Evolutionary conservation across 2,113 vertebrate species (phyloP), one percentile per base, ranked within the genome.

Genomic region (Cnemophilus loriae): DNA sequence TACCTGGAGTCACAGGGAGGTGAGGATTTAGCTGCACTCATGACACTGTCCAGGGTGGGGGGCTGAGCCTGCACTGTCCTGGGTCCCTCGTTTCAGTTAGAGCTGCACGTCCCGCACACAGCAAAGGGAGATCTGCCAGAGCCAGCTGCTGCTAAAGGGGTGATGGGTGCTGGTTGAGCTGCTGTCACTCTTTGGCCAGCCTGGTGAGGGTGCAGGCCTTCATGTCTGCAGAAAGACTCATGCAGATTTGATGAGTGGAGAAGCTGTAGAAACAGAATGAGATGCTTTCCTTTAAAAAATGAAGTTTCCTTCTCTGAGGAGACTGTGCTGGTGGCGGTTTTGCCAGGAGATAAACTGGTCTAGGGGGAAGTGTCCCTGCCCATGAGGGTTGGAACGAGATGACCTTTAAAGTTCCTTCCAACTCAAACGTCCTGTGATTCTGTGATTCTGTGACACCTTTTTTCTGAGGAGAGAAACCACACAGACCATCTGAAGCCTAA

Each of bases 71-170:
- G 35, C 18, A 1, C 33, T 44, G 6, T 8, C 49, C 46, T 27
- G 26, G n/a, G 42, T 39, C n/a, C 50, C n/a, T 79, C 42, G 5
- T 30, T 52, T 16, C 2, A 0, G 0, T 26, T 9, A 11, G 26
- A 18, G 26, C 26, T 46, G 21, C n/a, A 6, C 33, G 50, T 87
- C 59, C 59, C 69, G 11, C 46, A 15, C 27, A 33, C 30, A 41
- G 59, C 53, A 68, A 33, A 32, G 17, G 3, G 49, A 39, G 20
- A 16, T 27, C 11, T 89, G 80, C 41, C 81, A 39, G 9, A 69
- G 35, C 16, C 61, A 85, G 64, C 32, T 61, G 69, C 68, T 65
- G 33, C 42, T 69, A 12, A 16, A 68, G 46, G 26, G 18, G 7
- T 28, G 37, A 15, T 0, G 0, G 65, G 17, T 24, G 28, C 71